Percentiles rank a stretch among this genome's conserved stretches.
Evolutionary conservation across 1,140 invertebrate species (phyloP).

Genomic region (Berghia stephanieae): DNA sequence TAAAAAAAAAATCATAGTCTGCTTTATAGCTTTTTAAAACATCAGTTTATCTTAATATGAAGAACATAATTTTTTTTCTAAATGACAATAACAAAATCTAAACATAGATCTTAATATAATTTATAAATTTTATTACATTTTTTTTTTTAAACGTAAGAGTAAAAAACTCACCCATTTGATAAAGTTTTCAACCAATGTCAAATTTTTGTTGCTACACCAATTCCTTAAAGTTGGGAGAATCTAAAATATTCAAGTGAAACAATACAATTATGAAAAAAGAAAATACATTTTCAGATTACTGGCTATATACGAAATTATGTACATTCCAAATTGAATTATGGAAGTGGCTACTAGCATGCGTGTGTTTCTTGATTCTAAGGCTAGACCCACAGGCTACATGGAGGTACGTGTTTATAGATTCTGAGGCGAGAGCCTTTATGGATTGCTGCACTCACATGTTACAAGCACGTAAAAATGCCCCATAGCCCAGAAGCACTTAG

Average conservation of each 20-base stretch:
- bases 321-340: background rate
- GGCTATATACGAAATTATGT: background rate
- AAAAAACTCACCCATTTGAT: constrained; percentile 57
- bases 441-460: no score
- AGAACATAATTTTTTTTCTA: background rate
- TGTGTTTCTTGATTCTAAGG: background rate
- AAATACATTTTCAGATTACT: background rate
- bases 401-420: no score
- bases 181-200: constrained; percentile 57
- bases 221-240: constrained; percentile 55
- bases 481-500: no score
- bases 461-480: no score
- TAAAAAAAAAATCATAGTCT: background rate
- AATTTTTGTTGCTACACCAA: constrained; percentile 60
- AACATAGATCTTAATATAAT: no score
- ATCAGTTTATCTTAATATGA: background rate
- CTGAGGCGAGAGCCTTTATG: no score
- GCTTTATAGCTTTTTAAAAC: background rate
- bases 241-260: constrained; percentile 36
- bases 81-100: no score
- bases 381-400: no score
- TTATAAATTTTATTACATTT: no score
- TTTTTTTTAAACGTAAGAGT: background rate
- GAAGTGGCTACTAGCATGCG: background rate
- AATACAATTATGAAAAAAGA: background rate